Conservation (phyloP, 2,113 vertebrate genomes). For the Indicator indicator region DNA sequence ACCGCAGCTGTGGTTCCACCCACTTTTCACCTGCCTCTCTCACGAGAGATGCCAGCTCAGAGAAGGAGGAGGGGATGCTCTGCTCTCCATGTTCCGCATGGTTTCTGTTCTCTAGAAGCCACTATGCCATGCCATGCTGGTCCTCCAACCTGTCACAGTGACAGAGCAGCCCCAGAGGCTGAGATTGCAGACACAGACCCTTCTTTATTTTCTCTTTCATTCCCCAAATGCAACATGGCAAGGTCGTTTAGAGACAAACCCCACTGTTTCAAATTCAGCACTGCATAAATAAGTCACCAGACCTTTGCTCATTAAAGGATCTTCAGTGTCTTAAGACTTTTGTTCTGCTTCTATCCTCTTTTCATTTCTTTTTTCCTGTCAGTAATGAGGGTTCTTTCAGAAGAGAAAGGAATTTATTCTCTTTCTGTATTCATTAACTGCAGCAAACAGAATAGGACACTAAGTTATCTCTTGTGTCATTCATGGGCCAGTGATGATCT, state of each 20-base stretch:
- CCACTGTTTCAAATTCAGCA: neutral
- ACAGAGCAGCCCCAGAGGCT: too few relatives aligned
- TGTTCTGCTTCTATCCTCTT: neutral
- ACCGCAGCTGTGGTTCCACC: too few relatives aligned
- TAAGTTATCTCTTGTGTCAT: neutral
- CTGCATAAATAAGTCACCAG: neutral
- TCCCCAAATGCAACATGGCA: neutral
- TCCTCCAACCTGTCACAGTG: too few relatives aligned
- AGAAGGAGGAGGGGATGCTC: too few relatives aligned
- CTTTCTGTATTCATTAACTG: neutral
- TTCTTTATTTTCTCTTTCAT: neutral
- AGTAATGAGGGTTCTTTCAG: neutral
- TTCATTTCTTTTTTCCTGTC: neutral
- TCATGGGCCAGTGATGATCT: neutral
- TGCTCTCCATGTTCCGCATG: too few relatives aligned
- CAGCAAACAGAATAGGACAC: neutral
- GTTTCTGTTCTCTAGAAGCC: too few relatives aligned
- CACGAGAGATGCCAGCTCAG: too few relatives aligned
- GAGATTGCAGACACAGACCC: too few relatives aligned
- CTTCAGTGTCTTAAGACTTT: neutral
- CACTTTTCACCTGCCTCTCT: too few relatives aligned
- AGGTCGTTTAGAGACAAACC: neutral
- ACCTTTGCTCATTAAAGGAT: neutral
- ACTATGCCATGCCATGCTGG: too few relatives aligned
- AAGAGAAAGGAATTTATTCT: neutral